Conservation (phyloP, 2,797 vertebrate genomes). For the Acanthornis magna region DNA sequence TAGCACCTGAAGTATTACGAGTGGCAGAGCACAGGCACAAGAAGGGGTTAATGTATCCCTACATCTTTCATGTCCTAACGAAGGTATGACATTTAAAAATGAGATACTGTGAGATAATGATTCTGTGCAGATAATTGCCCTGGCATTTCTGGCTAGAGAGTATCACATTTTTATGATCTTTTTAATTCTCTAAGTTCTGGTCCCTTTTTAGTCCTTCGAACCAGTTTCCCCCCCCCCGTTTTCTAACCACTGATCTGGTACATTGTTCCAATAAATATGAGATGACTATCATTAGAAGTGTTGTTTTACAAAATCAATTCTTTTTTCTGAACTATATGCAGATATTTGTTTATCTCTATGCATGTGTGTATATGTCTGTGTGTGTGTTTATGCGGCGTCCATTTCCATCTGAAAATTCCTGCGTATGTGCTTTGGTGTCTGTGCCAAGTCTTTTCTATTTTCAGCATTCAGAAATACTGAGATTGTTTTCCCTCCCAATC, state of each 20-base stretch:
- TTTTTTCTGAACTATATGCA: neutral
- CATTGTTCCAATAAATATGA: neutral
- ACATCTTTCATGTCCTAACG: constrained; percentile 93
- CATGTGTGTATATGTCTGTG: neutral
- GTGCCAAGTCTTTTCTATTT: constrained; percentile 11
- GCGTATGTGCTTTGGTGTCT: neutral
- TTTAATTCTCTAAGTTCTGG: neutral
- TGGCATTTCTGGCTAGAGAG: neutral
- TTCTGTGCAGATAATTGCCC: neutral
- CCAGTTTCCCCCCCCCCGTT: neutral
- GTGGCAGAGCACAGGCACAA: constrained; percentile 95
- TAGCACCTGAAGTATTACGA: constrained; percentile 92
- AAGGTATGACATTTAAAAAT: constrained; percentile 78
- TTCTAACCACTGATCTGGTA: neutral
- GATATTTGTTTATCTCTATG: neutral
- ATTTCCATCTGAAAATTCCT: neutral
- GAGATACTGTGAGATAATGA: neutral
- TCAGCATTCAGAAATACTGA: neutral
- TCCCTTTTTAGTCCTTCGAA: neutral
- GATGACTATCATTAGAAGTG: neutral
- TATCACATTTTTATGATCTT: neutral
- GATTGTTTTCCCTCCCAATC: neutral
- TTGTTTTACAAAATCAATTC: neutral
- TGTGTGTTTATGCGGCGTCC: neutral
- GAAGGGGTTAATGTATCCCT: constrained; percentile 95